Evolutionary conservation across 2,888 invertebrate genomes (phyloP), one percentile per base, ranked within the genome.

Genomic region (Cancer borealis): DNA sequence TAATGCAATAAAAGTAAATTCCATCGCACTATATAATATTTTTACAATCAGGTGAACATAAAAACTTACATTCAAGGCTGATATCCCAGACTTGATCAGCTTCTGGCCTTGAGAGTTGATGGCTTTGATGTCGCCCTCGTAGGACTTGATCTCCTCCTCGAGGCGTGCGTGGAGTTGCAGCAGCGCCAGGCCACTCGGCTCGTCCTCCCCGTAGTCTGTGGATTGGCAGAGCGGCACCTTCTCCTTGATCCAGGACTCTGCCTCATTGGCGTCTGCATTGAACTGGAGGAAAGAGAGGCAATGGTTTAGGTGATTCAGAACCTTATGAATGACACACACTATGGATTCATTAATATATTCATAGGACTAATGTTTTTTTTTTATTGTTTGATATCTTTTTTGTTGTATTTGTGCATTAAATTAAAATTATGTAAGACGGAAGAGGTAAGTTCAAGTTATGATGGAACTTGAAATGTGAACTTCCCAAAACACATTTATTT

Each of bases 191-290:
- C 99, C 99, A 94, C 98, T 98, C 0, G 98, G 98, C 96, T 99
- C 99, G 97, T 99, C 99, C 26, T 98, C 98, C 0, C 99, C 99
- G 96, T 98, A 98, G 97, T 99, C 99, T 92, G 97, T 97, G 0
- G 98, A 98, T 17, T 98, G 97, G 21, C 99, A 98, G 79, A 99
- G 97, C 0, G 99, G 98, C 97, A 98, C 98, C 97, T 99, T 99
- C 96, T 99, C 99, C 96, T 98, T 98, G 97, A 99, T 98, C 99
- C 99, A 99, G 0, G 99, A 99, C 96, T 99, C 99, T 0, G 99
- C 98, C 96, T 99, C 99, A 97, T 99, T 99, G 0, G 99, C 99
- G 97, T 99, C 99, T 0, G 99, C 98, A 96, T 99, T 99, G 97
- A 99, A 96, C 95, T 95, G 90, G 49, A 93, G 30, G 3, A 47